Conservation (phyloP, 2,797 vertebrate species). For the Crenuchus spilurus region DNA sequence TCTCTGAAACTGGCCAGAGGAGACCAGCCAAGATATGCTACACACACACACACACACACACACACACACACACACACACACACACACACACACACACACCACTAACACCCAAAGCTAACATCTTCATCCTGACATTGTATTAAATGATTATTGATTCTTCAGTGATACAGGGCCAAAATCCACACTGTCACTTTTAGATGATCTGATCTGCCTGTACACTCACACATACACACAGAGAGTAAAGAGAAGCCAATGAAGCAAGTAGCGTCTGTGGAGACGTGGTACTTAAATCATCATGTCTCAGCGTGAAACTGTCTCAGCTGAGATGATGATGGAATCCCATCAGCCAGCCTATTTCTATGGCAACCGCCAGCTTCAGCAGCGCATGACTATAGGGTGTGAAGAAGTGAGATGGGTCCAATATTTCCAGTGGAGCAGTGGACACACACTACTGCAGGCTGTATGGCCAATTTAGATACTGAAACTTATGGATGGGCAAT, state of each 20-base stretch:
- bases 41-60: not conserved
- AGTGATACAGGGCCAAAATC: not conserved
- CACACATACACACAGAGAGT: not conserved
- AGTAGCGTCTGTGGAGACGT: constrained; percentile 24
- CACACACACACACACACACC: not conserved
- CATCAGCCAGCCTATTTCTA: constrained; percentile 49
- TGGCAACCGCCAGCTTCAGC: constrained; percentile 44
- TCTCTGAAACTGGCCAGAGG: not conserved
- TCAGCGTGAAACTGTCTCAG: constrained; percentile 41
- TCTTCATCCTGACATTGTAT: not conserved
- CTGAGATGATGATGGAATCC: constrained; percentile 50
- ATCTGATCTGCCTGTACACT: not conserved
- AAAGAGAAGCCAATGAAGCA: constrained; percentile 42
- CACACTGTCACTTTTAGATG: not conserved
- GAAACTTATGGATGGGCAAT: not conserved
- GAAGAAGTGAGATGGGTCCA: constrained; percentile 28
- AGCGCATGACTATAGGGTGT: constrained; percentile 16
- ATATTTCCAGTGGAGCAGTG: not conserved
- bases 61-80: not conserved
- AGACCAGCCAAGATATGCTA: too few species aligned
- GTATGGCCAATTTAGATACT: not conserved
- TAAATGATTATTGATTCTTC: not conserved
- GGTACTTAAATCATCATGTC: constrained; percentile 45
- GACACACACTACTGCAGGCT: not conserved
- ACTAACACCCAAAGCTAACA: too few species aligned